Evolutionary conservation across 2,888 invertebrate species (phyloP).

Genomic region (Agelastica alni): DNA sequence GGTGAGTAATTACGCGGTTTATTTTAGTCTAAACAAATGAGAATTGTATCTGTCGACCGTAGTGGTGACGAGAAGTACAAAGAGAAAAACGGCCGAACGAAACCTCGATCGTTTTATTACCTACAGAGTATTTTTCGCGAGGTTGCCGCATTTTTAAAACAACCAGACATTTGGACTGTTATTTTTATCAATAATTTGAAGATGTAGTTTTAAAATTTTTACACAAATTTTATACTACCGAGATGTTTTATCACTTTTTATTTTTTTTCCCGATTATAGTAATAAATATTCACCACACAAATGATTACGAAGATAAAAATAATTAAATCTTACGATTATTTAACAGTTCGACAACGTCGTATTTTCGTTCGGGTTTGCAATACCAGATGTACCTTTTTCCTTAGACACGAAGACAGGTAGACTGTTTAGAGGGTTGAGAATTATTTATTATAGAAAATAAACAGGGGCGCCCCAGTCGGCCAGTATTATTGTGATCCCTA

Average conservation of each 20-base stretch:
- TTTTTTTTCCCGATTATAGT: too few species aligned
- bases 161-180: too few species aligned
- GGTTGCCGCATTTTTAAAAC: conserved; percentile 1
- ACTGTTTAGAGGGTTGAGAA: neutral
- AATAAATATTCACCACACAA: too few species aligned
- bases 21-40: conserved; percentile 30
- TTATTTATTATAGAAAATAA: neutral
- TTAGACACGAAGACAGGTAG: neutral
- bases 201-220: too few species aligned
- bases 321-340: too few species aligned
- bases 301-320: too few species aligned
- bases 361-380: too few species aligned
- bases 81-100: neutral
- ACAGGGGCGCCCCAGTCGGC: neutral
- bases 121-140: conserved; percentile 1
- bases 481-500: neutral
- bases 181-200: too few species aligned
- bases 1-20: conserved; percentile 26
- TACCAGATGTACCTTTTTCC: neutral
- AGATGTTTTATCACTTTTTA: too few species aligned
- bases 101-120: conserved; percentile 17
- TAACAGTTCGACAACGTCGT: too few species aligned
- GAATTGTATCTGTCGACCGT: conserved; percentile 22
- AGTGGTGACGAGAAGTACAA: conserved; percentile 5
- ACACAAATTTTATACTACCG: too few species aligned